Conservation (phyloP, 2,888 invertebrate species). For the Synanthedon tipuliformis region DNA sequence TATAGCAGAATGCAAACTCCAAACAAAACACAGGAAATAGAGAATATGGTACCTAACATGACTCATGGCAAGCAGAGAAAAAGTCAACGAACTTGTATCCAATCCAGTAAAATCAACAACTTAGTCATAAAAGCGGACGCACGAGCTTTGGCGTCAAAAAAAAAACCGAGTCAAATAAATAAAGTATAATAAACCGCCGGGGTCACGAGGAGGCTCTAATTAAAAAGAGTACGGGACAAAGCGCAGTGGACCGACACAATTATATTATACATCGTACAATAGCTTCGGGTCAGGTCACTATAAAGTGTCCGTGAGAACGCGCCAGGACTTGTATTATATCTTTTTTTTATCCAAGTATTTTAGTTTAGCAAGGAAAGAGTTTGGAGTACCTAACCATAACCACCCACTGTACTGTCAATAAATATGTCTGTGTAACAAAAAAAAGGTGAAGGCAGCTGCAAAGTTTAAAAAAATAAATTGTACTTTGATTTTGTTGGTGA, state of each 20-base stretch:
- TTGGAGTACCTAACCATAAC: too few species aligned
- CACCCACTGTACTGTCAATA: too few species aligned
- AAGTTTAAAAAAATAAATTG: too few species aligned
- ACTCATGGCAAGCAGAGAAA: background rate
- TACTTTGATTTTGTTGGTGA: too few species aligned
- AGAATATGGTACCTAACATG: too few species aligned
- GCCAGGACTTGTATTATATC: constrained; percentile 1
- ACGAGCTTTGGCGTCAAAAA: background rate
- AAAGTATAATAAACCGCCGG: constrained; percentile 22
- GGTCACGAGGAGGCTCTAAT: constrained; percentile 20
- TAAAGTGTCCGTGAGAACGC: constrained; percentile 2
- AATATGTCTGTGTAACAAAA: too few species aligned
- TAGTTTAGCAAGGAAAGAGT: too few species aligned
- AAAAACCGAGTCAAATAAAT: constrained; percentile 2
- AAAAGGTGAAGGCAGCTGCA: too few species aligned
- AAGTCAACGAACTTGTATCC: background rate
- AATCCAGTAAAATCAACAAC: background rate
- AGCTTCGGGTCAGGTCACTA: background rate
- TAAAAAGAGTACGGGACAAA: constrained; percentile 21
- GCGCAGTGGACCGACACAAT: constrained; percentile 6
- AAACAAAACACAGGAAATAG: too few species aligned
- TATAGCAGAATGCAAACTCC: too few species aligned
- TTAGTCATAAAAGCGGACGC: background rate
- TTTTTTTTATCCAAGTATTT: too few species aligned
- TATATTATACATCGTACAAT: background rate